Evolutionary conservation across 2,113 vertebrate species (phyloP).

Genomic region (Gambusia holbrooki): DNA sequence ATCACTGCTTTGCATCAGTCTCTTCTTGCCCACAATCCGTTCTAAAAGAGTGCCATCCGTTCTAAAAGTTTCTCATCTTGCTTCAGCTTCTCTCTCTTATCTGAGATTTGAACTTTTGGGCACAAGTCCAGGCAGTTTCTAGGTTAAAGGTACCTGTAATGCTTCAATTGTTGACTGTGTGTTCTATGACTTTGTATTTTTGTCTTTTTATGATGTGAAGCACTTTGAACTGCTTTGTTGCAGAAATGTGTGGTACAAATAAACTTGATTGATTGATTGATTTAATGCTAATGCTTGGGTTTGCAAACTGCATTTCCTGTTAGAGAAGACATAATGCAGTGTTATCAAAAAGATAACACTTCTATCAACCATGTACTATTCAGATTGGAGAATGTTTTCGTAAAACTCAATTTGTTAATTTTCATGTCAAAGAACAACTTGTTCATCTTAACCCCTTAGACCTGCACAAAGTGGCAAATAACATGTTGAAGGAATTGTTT

Average conservation of each 20-base stretch:
- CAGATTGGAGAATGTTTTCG: neutral
- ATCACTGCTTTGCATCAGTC: slow-evolving; percentile 56
- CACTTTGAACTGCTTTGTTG: no score
- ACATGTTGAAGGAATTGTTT: neutral
- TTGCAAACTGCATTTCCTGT: slow-evolving; percentile 1
- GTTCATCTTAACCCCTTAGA: neutral
- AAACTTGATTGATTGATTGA: no score
- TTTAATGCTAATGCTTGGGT: slow-evolving; percentile 1
- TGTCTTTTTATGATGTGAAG: no score
- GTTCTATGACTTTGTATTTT: no score
- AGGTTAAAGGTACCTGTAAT: slow-evolving; percentile 35
- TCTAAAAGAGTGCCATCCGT: no score
- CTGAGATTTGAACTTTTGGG: slow-evolving; percentile 65
- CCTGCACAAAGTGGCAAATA: neutral
- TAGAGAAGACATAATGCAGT: neutral
- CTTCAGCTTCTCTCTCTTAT: slow-evolving; percentile 37
- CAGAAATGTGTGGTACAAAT: no score
- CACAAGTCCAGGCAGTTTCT: slow-evolving; percentile 46
- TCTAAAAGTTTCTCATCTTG: no score
- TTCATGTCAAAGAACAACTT: neutral
- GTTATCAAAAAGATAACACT: neutral
- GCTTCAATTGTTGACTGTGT: neutral
- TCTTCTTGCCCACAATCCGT: slow-evolving; percentile 29
- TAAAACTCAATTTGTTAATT: neutral
- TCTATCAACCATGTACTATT: neutral